Base-by-base conservation (phyloP, 1,140 invertebrate genomes). In the Rhysida immarginata region DNA sequence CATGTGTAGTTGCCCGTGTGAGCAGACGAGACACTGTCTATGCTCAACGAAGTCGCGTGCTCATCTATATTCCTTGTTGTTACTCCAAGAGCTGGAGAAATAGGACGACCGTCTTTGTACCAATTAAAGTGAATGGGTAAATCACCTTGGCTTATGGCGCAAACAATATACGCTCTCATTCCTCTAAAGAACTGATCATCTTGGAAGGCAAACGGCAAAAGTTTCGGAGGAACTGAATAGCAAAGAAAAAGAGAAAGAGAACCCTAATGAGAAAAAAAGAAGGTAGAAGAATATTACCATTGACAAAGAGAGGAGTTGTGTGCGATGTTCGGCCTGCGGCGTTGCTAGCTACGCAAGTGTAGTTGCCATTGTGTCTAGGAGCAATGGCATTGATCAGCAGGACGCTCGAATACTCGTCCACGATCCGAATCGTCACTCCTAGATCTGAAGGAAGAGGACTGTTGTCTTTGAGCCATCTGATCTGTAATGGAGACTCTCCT, bases 131-230 rank as follows among this genome's bases (percentile, higher is more conserved):
- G 83, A 59, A 97, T 82, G 20, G 92, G 92, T 58, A 88, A 78
- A 75, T 97, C 92, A 16, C 93, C 93, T 73, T 92, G 87, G 65
- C 91, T 81, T 61, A 96, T 87, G 65, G 89, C 85, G 72, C 93
- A 96, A 55, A 89, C 85, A 60, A 96, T 85, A 3, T 70, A 68
- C 3, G 72, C 67, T 46, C 73, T 60, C 60, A 71, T 70, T 1
- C 74, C 74, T 60, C 71, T 67, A 43, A 66, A 65, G 35, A 73
- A 66, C 42, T 50, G 79, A 65, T 82, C 82, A 13, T 60, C 53
- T 18, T 63, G 61, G 49, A 77, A 70, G n/a, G 63, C 61, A 59
- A 73, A 73, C 3, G 66, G 60, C 54, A 74, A 70, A 45, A 77
- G 73, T 3, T 64, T 60, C 13, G 75, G 75, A 2, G 74, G 73